Percentiles rank a stretch among this genome's conserved stretches.
phyloP scores from a whole-genome alignment of 1,140 invertebrate genomes.

The Drosophila grimshawi region DNA sequence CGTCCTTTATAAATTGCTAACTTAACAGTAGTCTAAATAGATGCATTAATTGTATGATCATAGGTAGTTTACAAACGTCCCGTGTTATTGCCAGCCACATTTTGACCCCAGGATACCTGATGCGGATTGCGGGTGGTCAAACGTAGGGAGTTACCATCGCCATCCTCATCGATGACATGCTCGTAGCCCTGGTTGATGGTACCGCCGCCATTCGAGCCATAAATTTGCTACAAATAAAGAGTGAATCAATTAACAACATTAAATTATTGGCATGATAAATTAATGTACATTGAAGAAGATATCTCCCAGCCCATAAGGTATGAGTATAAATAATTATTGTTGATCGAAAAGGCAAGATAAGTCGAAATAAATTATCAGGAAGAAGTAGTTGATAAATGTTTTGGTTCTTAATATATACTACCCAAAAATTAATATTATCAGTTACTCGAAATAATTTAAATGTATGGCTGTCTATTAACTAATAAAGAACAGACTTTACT shows the following conservation, averaged over 20 bases:
- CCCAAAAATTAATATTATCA: too few relatives aligned
- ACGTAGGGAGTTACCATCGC: slow-evolving; percentile 86
- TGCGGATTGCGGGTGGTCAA: slow-evolving; percentile 85
- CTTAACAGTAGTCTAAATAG: slow-evolving; percentile 51
- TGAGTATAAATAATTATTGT: too few relatives aligned
- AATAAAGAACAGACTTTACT: too few relatives aligned
- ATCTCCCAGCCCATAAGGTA: too few relatives aligned
- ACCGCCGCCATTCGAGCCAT: slow-evolving; percentile 84
- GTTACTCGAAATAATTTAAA: too few relatives aligned
- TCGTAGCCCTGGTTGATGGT: slow-evolving; percentile 87
- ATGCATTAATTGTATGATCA: slow-evolving; percentile 16
- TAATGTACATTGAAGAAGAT: too few relatives aligned
- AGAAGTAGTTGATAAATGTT: too few relatives aligned
- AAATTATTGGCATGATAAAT: too few relatives aligned
- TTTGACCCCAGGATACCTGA: slow-evolving; percentile 81
- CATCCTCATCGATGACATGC: slow-evolving; percentile 86
- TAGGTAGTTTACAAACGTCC: slow-evolving; percentile 66
- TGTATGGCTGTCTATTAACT: too few relatives aligned
- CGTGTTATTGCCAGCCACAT: slow-evolving; percentile 69
- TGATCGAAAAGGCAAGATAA: too few relatives aligned
- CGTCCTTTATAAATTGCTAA: slow-evolving; percentile 52
- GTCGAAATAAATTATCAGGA: too few relatives aligned
- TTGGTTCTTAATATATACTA: too few relatives aligned
- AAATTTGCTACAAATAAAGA: slow-evolving; percentile 68
- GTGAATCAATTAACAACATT: background rate